phyloP scores from a whole-genome alignment of 37 sponge, comb jelly and placozoan species.

The Corticium candelabrum region DNA sequence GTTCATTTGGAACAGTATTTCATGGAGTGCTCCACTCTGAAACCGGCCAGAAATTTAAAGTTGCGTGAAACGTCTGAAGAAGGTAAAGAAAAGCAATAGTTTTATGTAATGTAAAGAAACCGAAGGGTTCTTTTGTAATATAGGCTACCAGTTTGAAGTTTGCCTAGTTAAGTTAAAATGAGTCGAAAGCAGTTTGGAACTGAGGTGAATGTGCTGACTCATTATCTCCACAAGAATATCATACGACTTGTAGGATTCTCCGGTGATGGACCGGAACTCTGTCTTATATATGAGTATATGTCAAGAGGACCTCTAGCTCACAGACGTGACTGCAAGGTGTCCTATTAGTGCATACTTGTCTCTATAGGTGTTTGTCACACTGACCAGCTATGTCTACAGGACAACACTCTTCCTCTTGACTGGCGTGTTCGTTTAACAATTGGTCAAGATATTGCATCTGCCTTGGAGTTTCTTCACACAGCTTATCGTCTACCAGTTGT shows the following conservation, averaged over 20 bases:
- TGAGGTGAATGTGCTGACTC: neutral
- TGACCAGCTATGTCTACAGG: too few relatives aligned
- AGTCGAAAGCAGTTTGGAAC: neutral
- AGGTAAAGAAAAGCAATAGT: neutral
- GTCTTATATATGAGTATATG: neutral
- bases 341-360: too few relatives aligned
- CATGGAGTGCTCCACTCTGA: neutral
- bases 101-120: neutral
- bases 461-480: neutral
- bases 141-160: neutral
- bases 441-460: neutral
- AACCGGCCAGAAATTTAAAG: neutral
- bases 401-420: neutral
- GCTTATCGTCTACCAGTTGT: constrained; percentile 45
- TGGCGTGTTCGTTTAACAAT: neutral
- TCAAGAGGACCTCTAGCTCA: neutral
- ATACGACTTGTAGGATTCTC: neutral
- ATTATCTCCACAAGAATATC: neutral
- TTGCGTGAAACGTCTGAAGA: neutral
- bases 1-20: neutral
- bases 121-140: neutral
- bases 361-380: too few relatives aligned
- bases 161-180: neutral
- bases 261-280: neutral
- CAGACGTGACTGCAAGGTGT: neutral